A percentile compares a stretch with the other conserved stretches of the same genome.
These are phyloP conservation scores for Endomychus coccineus DNA, from an alignment of 2,888 invertebrate species.

Conservation along the genomic window DNA sequence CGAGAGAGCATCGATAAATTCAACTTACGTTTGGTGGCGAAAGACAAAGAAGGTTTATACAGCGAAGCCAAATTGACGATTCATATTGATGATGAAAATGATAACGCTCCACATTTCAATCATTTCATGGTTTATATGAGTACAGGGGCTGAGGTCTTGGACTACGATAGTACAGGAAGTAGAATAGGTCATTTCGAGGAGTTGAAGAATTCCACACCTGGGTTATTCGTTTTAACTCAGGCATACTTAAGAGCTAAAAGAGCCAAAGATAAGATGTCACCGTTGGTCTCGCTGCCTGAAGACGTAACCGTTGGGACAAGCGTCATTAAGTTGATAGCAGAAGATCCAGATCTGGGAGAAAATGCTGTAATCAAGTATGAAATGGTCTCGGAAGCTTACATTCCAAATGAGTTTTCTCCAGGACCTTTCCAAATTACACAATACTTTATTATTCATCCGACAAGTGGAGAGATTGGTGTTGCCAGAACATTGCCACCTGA, in stretches of 20 bases:
- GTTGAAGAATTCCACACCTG: constrained; percentile 25
- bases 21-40: constrained; percentile 63
- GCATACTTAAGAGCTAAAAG: constrained; percentile 30
- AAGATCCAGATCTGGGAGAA: constrained; percentile 63
- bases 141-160: constrained; percentile 58
- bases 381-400: constrained; percentile 59
- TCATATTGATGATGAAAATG: constrained; percentile 70
- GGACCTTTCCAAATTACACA: constrained; percentile 50
- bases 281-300: constrained; percentile 64
- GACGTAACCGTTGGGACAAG: constrained; percentile 60
- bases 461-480: constrained; percentile 67
- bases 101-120: constrained; percentile 66
- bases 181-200: constrained; percentile 46
- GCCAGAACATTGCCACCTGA: constrained; percentile 66
- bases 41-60: constrained; percentile 67
- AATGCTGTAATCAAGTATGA: constrained; percentile 68
- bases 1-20: constrained; percentile 65
- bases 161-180: constrained; percentile 52
- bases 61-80: constrained; percentile 67
- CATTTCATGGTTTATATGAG: constrained; percentile 64
- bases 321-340: constrained; percentile 61
- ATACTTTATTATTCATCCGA: constrained; percentile 68
- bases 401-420: constrained; percentile 48
- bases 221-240: constrained; percentile 31
- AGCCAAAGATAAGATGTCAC: constrained; percentile 40